phyloP scores from a whole-genome alignment of 2,888 invertebrate species.

The Xestia c-nigrum region DNA sequence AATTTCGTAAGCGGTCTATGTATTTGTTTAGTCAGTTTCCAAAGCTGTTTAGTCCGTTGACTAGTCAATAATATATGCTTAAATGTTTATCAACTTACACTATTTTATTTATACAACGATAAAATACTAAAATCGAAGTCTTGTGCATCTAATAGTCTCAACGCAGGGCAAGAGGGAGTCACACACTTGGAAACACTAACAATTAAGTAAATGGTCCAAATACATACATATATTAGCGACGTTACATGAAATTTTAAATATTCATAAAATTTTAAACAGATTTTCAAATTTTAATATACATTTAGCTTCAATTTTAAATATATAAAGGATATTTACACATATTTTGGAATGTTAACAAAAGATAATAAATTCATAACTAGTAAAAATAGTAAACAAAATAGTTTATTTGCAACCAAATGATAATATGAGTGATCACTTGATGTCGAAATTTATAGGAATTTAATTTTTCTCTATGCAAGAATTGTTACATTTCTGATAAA shows the following conservation, averaged over 20 bases:
- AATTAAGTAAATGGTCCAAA: constrained; percentile 74
- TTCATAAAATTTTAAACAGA: constrained; percentile 44
- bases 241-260: constrained; percentile 52
- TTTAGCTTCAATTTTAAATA: constrained; percentile 53
- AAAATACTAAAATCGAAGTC: constrained; percentile 76
- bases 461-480: constrained; percentile 26
- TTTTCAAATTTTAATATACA: constrained; percentile 49
- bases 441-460: constrained; percentile 24
- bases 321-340: constrained; percentile 62
- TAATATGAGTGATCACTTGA: constrained; percentile 31
- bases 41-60: constrained; percentile 81
- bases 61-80: constrained; percentile 78
- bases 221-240: constrained; percentile 62
- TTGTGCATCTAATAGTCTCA: constrained; percentile 83
- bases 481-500: constrained; percentile 1
- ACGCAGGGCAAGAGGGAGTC: constrained; percentile 79
- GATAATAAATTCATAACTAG: constrained; percentile 35
- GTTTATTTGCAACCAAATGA: constrained; percentile 43
- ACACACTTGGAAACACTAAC: constrained; percentile 63
- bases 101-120: constrained; percentile 77
- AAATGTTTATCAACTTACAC: constrained; percentile 73
- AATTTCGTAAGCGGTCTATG: constrained; percentile 70
- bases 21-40: constrained; percentile 64
- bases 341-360: constrained; percentile 65
- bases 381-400: constrained; percentile 31